phyloP scores from a whole-genome alignment of 2,888 invertebrate genomes.

The Pandemis heparana region DNA sequence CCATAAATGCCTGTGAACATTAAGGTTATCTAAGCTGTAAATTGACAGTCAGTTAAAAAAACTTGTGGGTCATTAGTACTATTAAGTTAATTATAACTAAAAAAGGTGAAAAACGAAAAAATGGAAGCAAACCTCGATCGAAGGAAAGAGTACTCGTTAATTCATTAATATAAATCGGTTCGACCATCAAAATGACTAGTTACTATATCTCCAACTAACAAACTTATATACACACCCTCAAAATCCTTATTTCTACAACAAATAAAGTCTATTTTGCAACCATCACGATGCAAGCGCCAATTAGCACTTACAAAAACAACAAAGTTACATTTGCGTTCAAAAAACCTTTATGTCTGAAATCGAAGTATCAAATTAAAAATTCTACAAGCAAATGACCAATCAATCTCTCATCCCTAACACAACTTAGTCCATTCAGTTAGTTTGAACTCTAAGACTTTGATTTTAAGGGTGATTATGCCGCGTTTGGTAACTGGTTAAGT shows the following conservation, averaged over 20 bases:
- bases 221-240: constrained; percentile 9
- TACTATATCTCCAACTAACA: constrained; percentile 41
- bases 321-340: constrained; percentile 4
- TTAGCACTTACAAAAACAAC: constrained; percentile 2
- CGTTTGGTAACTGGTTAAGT: constrained; percentile 38
- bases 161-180: constrained; percentile 64
- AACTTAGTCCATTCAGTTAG: constrained; percentile 41
- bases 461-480: constrained; percentile 44
- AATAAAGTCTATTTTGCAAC: constrained; percentile 15
- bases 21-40: no score
- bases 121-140: constrained; percentile 38
- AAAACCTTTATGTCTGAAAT: constrained; percentile 12
- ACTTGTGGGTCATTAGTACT: no score
- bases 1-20: no score
- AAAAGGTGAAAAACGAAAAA: no score
- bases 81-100: no score
- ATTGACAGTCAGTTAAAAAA: no score
- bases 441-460: constrained; percentile 32
- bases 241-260: constrained; percentile 23
- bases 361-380: constrained; percentile 41
- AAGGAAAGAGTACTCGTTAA: constrained; percentile 59
- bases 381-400: constrained; percentile 46
- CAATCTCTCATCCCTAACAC: constrained; percentile 49
- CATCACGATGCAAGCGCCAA: neutral
- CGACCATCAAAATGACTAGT: constrained; percentile 56